These are phyloP conservation scores for Hydropotes inermis DNA, from an alignment of 2,113 vertebrate species.

Conservation along the genomic window DNA sequence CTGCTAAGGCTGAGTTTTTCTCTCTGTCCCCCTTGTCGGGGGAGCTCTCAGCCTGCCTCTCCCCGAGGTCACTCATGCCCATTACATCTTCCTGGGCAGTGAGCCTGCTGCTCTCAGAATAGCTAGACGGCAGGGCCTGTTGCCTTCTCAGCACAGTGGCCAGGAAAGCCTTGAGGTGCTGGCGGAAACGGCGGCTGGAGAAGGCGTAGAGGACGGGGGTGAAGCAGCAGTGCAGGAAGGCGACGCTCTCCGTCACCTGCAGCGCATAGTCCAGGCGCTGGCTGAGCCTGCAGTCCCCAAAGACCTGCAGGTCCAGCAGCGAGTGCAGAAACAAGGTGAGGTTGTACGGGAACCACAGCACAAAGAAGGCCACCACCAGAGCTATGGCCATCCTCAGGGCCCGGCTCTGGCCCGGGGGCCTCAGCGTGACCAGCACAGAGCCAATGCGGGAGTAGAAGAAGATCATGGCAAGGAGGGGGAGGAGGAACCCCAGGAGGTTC, in stretches of 20 bases:
- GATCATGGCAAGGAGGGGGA: constrained; percentile 79
- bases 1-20: background rate
- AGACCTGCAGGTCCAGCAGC: constrained; percentile 77
- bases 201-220: constrained; percentile 82
- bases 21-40: background rate
- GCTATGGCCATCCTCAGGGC: constrained; percentile 63
- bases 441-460: constrained; percentile 78
- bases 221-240: constrained; percentile 83
- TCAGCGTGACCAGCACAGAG: constrained; percentile 46
- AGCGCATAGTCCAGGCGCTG: constrained; percentile 80
- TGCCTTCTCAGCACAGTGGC: background rate
- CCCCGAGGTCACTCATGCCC: constrained; percentile 5
- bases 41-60: background rate
- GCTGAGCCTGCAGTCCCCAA: constrained; percentile 76
- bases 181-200: constrained; percentile 76
- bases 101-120: constrained; percentile 4
- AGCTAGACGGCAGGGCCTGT: background rate
- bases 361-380: constrained; percentile 80
- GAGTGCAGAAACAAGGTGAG: constrained; percentile 80
- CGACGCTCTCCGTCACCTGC: constrained; percentile 82
- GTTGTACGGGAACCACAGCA: constrained; percentile 86
- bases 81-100: constrained; percentile 63
- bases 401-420: constrained; percentile 56
- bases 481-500: constrained; percentile 80
- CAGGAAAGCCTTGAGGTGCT: constrained; percentile 64